Conservation (phyloP, 2,888 invertebrate species). For the Byasa hedistus region DNA sequence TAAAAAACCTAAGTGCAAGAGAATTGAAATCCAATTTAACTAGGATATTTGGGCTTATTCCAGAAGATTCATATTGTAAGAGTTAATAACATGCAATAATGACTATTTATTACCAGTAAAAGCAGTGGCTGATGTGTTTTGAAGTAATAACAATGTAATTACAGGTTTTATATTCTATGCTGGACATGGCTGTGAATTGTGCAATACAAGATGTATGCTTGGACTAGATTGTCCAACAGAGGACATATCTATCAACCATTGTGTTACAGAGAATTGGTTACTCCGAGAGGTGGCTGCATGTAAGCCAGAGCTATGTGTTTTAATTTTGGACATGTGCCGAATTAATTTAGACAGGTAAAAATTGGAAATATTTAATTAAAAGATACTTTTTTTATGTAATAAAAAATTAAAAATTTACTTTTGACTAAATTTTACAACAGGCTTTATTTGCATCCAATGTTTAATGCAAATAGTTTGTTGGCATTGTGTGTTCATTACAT, state of each 20-base stretch:
- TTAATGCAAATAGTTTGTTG: no score
- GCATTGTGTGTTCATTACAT: no score
- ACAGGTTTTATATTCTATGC: slow-evolving; percentile 78
- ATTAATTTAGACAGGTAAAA: slow-evolving; percentile 67
- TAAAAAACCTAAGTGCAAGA: slow-evolving; percentile 55
- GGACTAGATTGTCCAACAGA: slow-evolving; percentile 69
- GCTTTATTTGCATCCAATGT: no score
- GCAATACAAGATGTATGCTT: slow-evolving; percentile 74
- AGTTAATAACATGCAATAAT: background rate
- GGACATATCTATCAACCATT: slow-evolving; percentile 58
- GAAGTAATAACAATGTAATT: slow-evolving; percentile 33
- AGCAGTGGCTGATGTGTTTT: background rate
- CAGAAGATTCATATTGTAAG: slow-evolving; percentile 70
- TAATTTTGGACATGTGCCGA: slow-evolving; percentile 80
- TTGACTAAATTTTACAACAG: no score
- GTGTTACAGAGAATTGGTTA: slow-evolving; percentile 72
- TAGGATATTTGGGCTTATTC: slow-evolving; percentile 51
- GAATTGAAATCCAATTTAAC: slow-evolving; percentile 51
- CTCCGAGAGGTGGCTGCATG: slow-evolving; percentile 61
- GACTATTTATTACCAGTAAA: slow-evolving; percentile 2
- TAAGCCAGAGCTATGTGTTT: slow-evolving; percentile 69
- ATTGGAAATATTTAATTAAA: background rate
- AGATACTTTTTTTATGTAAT: background rate
- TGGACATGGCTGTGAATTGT: slow-evolving; percentile 78
- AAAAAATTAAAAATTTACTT: no score